Evolutionary conservation across 2,113 vertebrate species (phyloP).

Genomic region (Myrmophylax atrothorax): DNA sequence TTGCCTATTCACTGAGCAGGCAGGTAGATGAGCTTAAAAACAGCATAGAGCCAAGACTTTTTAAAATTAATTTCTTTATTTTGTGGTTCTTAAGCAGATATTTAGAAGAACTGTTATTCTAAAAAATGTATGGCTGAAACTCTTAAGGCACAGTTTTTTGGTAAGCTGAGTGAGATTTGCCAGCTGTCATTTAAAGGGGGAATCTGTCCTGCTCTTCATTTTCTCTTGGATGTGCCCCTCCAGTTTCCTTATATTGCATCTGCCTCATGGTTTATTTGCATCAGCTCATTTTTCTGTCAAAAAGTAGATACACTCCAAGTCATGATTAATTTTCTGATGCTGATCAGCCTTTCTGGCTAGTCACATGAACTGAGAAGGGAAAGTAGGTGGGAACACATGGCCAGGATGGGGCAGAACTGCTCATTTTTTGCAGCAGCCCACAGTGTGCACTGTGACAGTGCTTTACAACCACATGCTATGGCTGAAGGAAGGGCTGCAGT

Average conservation of each 20-base stretch:
- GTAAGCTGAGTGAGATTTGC: neutral
- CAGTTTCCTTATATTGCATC: neutral
- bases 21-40: neutral
- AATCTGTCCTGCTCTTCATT: neutral
- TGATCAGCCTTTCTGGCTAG: neutral
- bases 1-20: neutral
- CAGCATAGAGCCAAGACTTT: neutral
- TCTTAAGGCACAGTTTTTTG: neutral
- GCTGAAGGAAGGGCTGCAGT: neutral
- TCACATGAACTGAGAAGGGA: neutral
- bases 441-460: neutral
- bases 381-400: neutral
- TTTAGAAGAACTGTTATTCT: neutral
- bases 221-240: neutral
- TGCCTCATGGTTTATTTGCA: neutral
- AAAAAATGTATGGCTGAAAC: neutral
- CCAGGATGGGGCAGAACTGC: neutral
- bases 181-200: neutral
- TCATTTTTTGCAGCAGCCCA: rapidly evolving
- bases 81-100: neutral
- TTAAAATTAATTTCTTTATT: neutral
- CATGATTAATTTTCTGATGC: neutral
- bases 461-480: rapidly evolving
- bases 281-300: neutral
- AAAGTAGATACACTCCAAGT: neutral